Conservation (phyloP, 2,113 vertebrate genomes). For the Nycticryphes semicollaris region DNA sequence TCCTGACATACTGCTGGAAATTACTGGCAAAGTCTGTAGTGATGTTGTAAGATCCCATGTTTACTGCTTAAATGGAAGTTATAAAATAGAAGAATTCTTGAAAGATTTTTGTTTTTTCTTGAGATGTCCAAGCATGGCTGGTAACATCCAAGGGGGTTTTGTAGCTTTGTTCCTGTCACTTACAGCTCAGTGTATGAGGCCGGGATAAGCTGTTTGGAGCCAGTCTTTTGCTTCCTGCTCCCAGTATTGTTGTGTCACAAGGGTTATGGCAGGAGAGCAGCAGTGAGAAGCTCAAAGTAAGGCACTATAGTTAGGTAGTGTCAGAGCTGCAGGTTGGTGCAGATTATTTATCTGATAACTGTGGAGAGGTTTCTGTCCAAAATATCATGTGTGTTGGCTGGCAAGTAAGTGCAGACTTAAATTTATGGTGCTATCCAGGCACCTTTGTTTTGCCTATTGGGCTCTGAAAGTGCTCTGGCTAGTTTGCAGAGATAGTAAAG, state of each 20-base stretch:
- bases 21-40: not conserved
- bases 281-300: not conserved
- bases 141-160: not conserved
- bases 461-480: not conserved
- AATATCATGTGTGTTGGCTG: not conserved
- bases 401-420: not conserved
- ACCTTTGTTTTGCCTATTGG: not conserved
- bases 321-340: not conserved
- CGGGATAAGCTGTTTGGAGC: not conserved
- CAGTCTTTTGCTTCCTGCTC: not conserved
- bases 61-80: not conserved
- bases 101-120: not conserved
- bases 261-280: not conserved
- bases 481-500: not conserved
- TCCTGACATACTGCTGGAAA: not conserved
- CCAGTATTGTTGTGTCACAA: not conserved
- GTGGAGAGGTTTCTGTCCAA: not conserved
- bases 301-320: not conserved
- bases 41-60: not conserved
- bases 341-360: not conserved
- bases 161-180: not conserved
- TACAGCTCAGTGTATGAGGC: not conserved
- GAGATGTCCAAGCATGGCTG: not conserved
- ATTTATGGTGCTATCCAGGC: no score
- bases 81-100: not conserved